Percentiles rank a stretch among this genome's conserved stretches.
Conservation (phyloP, 2,888 invertebrate genomes). For the Celastrina argiolus region DNA sequence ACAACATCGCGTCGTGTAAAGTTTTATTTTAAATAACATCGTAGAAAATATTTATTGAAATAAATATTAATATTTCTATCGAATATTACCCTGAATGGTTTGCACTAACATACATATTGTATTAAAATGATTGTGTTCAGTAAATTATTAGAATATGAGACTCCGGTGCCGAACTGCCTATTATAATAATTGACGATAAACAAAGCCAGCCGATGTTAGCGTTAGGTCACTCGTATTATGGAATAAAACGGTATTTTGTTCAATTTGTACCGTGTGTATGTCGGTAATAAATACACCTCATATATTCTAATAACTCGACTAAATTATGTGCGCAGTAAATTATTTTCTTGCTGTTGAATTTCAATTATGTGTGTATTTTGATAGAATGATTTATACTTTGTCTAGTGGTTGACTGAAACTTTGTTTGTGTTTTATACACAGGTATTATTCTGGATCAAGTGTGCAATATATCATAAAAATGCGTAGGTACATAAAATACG, state of each 20-base stretch:
- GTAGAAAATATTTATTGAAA: no score
- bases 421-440: neutral
- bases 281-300: neutral
- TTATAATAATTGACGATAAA: slow-evolving; percentile 12
- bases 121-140: slow-evolving; percentile 1
- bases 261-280: slow-evolving; percentile 15
- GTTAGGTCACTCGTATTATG: slow-evolving; percentile 10
- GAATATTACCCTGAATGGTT: neutral
- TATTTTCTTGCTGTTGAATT: slow-evolving; percentile 6
- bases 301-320: slow-evolving; percentile 5
- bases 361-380: neutral
- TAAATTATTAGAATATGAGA: slow-evolving; percentile 7
- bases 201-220: slow-evolving; percentile 6
- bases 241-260: slow-evolving; percentile 18
- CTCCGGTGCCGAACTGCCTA: neutral
- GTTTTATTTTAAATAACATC: no score
- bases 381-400: neutral
- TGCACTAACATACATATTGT: neutral
- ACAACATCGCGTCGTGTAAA: neutral
- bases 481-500: no score
- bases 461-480: no score
- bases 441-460: neutral
- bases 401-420: neutral
- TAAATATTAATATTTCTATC: neutral
- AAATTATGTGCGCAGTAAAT: slow-evolving; percentile 8